These are phyloP conservation scores for Knipowitschia caucasica DNA, from an alignment of 2,797 vertebrate genomes.

Conservation along the genomic window DNA sequence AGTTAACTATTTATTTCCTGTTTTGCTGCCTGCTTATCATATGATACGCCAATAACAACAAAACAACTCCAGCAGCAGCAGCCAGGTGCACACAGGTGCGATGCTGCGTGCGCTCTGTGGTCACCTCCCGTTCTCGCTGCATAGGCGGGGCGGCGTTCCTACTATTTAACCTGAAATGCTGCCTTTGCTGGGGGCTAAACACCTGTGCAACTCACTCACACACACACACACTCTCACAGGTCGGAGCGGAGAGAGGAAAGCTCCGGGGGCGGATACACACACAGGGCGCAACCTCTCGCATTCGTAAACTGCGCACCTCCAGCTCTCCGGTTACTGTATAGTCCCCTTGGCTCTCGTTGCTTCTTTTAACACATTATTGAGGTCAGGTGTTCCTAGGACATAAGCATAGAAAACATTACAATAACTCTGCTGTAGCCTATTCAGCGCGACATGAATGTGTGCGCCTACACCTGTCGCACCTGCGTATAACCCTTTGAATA, in stretches of 20 bases:
- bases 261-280: neutral
- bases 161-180: constrained; percentile 72
- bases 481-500: constrained; percentile 59
- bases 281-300: constrained; percentile 21
- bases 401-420: constrained; percentile 61
- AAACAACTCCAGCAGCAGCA: constrained; percentile 21
- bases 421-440: constrained; percentile 54
- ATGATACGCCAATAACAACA: constrained; percentile 29
- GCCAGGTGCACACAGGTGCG: constrained; percentile 60
- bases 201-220: constrained; percentile 62
- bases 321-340: constrained; percentile 63
- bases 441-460: constrained; percentile 53
- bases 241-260: constrained; percentile 17
- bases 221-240: constrained; percentile 38
- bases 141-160: constrained; percentile 65
- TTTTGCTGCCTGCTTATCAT: constrained; percentile 34
- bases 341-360: constrained; percentile 41
- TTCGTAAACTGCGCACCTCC: constrained; percentile 28
- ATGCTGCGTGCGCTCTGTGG: constrained; percentile 41
- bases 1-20: constrained; percentile 33
- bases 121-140: constrained; percentile 46
- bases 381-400: constrained; percentile 55
- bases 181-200: constrained; percentile 72
- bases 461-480: constrained; percentile 71
- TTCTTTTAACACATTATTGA: constrained; percentile 49